Evolutionary conservation across 1,140 invertebrate genomes (phyloP).

Genomic region (Nephila pilipes): DNA sequence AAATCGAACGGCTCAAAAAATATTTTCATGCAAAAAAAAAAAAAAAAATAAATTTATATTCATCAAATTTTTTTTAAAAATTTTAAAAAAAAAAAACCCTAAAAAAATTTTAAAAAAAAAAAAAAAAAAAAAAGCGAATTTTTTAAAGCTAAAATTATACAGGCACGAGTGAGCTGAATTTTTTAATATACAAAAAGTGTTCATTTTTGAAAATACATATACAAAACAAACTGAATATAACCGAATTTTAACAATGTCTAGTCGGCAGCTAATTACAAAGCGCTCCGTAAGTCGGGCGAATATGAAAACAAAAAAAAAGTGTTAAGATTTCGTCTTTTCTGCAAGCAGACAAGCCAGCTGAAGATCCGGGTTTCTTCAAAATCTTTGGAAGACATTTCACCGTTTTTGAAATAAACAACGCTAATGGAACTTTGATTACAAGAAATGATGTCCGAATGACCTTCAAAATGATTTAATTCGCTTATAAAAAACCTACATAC

Average conservation of each 20-base stretch:
- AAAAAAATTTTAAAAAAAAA: not conserved
- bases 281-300: slow-evolving; percentile 20
- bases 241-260: slow-evolving; percentile 37
- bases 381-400: not conserved
- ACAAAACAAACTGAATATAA: slow-evolving; percentile 18
- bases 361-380: slow-evolving; percentile 50
- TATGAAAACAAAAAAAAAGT: slow-evolving; percentile 2
- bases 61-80: too few species aligned
- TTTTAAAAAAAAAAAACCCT: not conserved
- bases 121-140: too few species aligned
- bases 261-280: slow-evolving; percentile 55
- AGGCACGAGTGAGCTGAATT: not conserved
- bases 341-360: slow-evolving; percentile 18
- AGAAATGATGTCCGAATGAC: slow-evolving; percentile 7
- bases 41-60: too few species aligned
- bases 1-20: too few species aligned
- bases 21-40: too few species aligned
- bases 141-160: not conserved
- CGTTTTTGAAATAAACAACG: slow-evolving; percentile 1
- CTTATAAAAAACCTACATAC: not conserved
- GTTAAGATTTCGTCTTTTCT: not conserved
- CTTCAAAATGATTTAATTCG: slow-evolving; percentile 7
- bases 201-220: not conserved
- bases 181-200: not conserved
- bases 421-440: slow-evolving; percentile 32